Percentiles rank a stretch among this genome's conserved stretches.
These are phyloP conservation scores for Struthidea cinerea DNA, from an alignment of 2,113 vertebrate species.

Conservation along the genomic window DNA sequence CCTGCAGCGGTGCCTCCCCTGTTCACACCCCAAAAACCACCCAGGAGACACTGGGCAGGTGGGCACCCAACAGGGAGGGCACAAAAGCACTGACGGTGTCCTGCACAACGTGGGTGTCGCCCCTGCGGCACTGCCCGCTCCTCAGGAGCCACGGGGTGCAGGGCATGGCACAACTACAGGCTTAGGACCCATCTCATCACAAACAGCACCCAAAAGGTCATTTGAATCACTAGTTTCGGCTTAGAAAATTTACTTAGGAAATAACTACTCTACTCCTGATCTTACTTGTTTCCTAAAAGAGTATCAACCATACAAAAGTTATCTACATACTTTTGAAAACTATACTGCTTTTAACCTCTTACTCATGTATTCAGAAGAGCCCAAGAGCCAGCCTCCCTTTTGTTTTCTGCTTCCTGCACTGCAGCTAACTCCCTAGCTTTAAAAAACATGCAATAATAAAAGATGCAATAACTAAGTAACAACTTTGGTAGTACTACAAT, in stretches of 20 bases:
- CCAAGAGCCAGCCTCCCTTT: not conserved
- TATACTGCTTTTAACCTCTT: not conserved
- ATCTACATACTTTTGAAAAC: not conserved
- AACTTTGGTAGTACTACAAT: not conserved
- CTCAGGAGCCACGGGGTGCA: not conserved
- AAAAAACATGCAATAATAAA: not conserved
- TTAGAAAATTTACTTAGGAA: not conserved
- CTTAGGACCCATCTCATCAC: not conserved
- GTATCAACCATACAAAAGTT: not conserved
- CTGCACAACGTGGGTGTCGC: accelerated
- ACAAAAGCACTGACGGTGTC: accelerated
- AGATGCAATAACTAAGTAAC: not conserved
- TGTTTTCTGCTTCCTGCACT: not conserved
- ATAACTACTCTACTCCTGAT: not conserved
- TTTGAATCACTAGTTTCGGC: not conserved
- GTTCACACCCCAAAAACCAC: not conserved
- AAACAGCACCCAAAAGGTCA: not conserved
- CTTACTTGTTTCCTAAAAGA: not conserved
- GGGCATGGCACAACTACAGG: not conserved
- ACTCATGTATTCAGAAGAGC: not conserved
- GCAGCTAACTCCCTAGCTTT: not conserved
- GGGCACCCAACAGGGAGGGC: not conserved
- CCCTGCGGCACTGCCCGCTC: not conserved
- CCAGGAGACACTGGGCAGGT: not conserved
- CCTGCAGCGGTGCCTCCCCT: accelerated